Evolutionary conservation across 2,113 vertebrate genomes (phyloP).

Genomic region (Leptobrachium leishanense): DNA sequence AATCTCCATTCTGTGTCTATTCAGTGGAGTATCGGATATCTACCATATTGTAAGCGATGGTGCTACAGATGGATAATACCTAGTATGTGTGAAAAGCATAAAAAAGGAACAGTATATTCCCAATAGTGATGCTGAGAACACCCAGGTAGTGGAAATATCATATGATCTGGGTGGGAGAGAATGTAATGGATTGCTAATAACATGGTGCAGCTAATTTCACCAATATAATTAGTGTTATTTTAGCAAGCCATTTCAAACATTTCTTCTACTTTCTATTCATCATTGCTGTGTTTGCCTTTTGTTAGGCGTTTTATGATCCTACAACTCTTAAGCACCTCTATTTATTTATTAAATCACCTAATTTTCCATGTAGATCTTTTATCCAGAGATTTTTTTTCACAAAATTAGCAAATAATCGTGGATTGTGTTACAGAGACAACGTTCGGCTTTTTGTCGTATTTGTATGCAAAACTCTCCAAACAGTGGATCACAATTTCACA

Average conservation of each 20-base stretch:
- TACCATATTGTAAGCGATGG: constrained; percentile 16
- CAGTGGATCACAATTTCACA: no score
- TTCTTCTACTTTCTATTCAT: not conserved
- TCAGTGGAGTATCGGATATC: constrained; percentile 26
- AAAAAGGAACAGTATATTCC: not conserved
- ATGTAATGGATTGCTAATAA: constrained; percentile 9
- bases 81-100: constrained; percentile 7
- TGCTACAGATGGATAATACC: constrained; percentile 23
- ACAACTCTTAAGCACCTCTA: no score
- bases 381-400: no score
- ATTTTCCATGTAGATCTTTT: no score
- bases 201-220: not conserved
- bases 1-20: constrained; percentile 23
- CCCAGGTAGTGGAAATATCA: constrained; percentile 22
- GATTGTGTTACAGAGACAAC: no score
- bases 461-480: no score
- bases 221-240: constrained; percentile 23
- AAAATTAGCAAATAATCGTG: no score
- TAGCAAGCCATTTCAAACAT: constrained; percentile 1
- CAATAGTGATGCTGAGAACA: not conserved
- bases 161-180: constrained; percentile 15
- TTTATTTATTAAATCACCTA: no score
- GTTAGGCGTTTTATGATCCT: no score
- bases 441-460: no score
- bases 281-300: no score